Conservation (phyloP, 2,888 invertebrate species). For the Erebia palarica region DNA sequence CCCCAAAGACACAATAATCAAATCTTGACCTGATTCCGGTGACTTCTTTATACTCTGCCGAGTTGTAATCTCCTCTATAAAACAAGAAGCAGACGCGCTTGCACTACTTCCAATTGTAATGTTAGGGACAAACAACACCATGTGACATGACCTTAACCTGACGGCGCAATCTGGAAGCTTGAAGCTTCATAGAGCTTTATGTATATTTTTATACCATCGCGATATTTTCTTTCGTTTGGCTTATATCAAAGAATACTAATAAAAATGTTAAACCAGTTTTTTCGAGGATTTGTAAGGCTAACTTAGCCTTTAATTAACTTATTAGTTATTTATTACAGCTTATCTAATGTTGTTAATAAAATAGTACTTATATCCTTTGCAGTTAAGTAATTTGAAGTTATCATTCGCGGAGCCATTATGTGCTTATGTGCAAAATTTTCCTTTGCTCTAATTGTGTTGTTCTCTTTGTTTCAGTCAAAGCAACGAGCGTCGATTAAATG, state of each 20-base stretch:
- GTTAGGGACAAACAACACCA: not conserved
- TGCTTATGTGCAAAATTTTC: not conserved
- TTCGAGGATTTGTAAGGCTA: too few relatives aligned
- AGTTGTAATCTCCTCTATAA: not conserved
- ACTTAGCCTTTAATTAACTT: too few relatives aligned
- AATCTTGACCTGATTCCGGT: not conserved
- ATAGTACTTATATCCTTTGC: not conserved
- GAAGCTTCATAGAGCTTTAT: not conserved
- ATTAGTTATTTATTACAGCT: too few relatives aligned
- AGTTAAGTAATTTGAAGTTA: not conserved
- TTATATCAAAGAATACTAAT: too few relatives aligned
- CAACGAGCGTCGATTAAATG: slow-evolving; percentile 97
- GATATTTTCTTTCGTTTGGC: too few relatives aligned
- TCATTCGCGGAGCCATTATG: not conserved
- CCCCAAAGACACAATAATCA: not conserved
- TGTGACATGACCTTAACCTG: not conserved
- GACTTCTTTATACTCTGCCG: not conserved
- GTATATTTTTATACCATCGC: too few relatives aligned
- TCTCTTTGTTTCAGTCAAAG: slow-evolving; percentile 91
- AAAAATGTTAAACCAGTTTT: too few relatives aligned
- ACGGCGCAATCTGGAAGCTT: not conserved
- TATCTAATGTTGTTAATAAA: too few relatives aligned
- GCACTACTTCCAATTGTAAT: not conserved
- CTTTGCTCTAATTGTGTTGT: slow-evolving; percentile 10
- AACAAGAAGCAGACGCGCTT: not conserved